Base-by-base conservation (phyloP, 2,888 invertebrate species). In the Globia sparganii region DNA sequence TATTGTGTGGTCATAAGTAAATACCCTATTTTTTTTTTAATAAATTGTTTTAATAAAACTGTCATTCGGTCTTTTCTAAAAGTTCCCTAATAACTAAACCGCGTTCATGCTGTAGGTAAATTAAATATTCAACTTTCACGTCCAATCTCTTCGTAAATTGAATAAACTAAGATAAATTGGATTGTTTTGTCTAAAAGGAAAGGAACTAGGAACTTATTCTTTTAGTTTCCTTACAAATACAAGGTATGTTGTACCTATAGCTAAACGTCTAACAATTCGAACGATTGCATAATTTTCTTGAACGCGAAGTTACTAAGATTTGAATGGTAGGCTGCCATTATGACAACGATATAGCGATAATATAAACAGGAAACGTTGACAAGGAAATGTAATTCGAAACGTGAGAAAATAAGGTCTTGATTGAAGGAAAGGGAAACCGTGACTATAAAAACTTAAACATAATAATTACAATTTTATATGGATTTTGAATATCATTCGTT, bases 271-370 rank as follows among this genome's bases (percentile, higher is more conserved):
- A 65, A 80, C 82, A 80, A 82, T 84, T 72, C 65, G 13, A 84
- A 46, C 18, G 81, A 84, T 83, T 80, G 76, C 81, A 70, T 83
- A 83, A 83, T 84, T 62, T 72, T 40, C 56, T 69, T 62, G 81
- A 62, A 75, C 65, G 72, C 13, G 72, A 56, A 72, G 61, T 80
- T 68, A 28, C 61, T 68, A 15, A 84, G 69, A 82, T 84, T 82
- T 76, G 76, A 80, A 84, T 70, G 65, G 61, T 72, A 34, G 72
- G 11, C 69, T 46, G 69, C 72, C 58, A 84, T 70, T 75, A 75
- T 80, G 75, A 75, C 85, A 72, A 84, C n/a, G n/a, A n/a, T n/a
- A n/a, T n/a, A n/a, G n/a, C n/a, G n/a, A n/a, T n/a, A n/a, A n/a
- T n/a, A 80, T 80, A 75, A 82, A 84, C 75, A 80, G 85, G 85